phyloP scores from a whole-genome alignment of 2,888 invertebrate species.

The Dryococelus australis region DNA sequence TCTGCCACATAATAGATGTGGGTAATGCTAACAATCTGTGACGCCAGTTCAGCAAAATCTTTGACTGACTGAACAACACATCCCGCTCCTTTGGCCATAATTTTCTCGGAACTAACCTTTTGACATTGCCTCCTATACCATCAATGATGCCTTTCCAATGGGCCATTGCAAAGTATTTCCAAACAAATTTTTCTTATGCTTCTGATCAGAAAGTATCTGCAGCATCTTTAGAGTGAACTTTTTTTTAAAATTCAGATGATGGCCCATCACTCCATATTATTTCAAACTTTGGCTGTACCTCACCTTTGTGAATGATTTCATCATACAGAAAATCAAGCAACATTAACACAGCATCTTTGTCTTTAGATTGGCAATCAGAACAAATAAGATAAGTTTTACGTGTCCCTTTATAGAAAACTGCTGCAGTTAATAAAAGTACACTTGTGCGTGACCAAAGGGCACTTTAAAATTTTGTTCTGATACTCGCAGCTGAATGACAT shows the following conservation, averaged over 20 bases:
- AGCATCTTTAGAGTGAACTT: slow-evolving; percentile 6
- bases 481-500: not conserved
- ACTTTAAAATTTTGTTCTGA: slow-evolving; percentile 5
- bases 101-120: not conserved
- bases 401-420: not conserved
- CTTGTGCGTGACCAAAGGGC: not conserved
- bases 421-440: not conserved
- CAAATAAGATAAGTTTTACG: slow-evolving; percentile 18
- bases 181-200: not conserved
- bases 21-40: too few species aligned
- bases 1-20: too few species aligned
- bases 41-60: not conserved
- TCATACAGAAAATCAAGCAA: not conserved
- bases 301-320: not conserved
- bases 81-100: not conserved
- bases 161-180: slow-evolving; percentile 13
- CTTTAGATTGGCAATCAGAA: not conserved
- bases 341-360: not conserved
- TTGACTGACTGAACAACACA: not conserved
- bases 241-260: slow-evolving; percentile 20
- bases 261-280: slow-evolving; percentile 20
- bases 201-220: not conserved
- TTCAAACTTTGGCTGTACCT: not conserved
- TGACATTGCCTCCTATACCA: not conserved
- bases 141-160: too few species aligned